phyloP scores from a whole-genome alignment of 2,888 invertebrate species.

The Dermolepida albohirtum region DNA sequence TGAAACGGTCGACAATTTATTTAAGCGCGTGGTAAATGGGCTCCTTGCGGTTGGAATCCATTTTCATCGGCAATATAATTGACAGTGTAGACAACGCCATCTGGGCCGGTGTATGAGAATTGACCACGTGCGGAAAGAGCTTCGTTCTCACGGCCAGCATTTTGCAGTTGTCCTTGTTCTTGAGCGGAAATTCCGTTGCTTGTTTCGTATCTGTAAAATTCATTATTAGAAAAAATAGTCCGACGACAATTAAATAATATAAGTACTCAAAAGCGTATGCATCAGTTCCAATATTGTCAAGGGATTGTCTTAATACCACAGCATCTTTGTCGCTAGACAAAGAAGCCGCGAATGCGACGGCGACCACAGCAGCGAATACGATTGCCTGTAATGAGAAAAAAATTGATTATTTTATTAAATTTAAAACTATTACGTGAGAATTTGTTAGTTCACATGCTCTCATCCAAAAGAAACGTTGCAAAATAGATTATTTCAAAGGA shows the following conservation, averaged over 20 bases:
- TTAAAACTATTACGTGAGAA: not conserved
- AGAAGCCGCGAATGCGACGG: constrained; percentile 35
- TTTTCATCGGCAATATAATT: constrained; percentile 72
- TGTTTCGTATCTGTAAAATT: constrained; percentile 69
- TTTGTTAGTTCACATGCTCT: constrained; percentile 3
- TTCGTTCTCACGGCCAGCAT: constrained; percentile 73
- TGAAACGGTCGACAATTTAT: constrained; percentile 1
- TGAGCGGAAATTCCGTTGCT: constrained; percentile 73
- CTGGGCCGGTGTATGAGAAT: constrained; percentile 71
- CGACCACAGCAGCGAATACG: constrained; percentile 48
- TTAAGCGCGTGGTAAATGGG: constrained; percentile 61
- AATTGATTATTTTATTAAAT: not conserved
- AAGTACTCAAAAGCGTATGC: constrained; percentile 60
- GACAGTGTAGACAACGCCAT: constrained; percentile 73
- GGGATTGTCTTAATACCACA: constrained; percentile 71
- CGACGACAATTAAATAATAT: not conserved
- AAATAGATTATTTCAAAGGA: too few species aligned
- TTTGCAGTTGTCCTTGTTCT: constrained; percentile 71
- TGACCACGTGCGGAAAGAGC: constrained; percentile 72
- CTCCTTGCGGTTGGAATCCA: constrained; percentile 69
- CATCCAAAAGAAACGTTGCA: not conserved
- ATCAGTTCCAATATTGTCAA: constrained; percentile 69
- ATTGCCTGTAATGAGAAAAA: constrained; percentile 46
- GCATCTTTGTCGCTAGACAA: constrained; percentile 66
- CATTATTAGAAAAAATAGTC: not conserved